phyloP scores from a whole-genome alignment of 2,113 vertebrate species.

The Melanocharis versteri region DNA sequence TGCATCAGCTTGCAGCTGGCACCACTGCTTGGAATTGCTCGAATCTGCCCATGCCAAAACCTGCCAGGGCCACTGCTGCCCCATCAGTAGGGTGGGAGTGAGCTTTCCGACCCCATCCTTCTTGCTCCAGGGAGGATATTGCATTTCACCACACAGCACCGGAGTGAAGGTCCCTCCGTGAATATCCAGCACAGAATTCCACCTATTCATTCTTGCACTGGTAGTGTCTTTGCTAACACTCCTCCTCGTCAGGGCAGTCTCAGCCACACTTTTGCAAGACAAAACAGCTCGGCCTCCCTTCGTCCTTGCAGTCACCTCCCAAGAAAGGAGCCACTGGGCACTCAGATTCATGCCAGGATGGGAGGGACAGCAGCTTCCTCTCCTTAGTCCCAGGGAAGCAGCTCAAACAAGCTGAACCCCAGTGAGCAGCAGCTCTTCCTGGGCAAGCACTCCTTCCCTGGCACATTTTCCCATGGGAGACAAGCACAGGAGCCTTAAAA shows the following conservation, averaged over 20 bases:
- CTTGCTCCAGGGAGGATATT: background rate
- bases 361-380: background rate
- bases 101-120: background rate
- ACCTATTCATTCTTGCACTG: background rate
- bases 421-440: background rate
- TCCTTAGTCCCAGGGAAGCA: background rate
- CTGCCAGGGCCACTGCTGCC: background rate
- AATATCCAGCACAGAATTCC: background rate
- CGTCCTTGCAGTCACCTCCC: background rate
- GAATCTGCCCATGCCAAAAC: background rate
- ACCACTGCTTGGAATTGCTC: accelerated
- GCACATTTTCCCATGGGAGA: background rate
- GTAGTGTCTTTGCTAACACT: background rate
- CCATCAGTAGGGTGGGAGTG: background rate
- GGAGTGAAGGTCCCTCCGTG: accelerated
- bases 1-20: accelerated
- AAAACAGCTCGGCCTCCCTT: background rate
- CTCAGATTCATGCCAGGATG: background rate
- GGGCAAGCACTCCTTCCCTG: background rate
- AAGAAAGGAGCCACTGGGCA: background rate
- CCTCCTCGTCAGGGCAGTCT: background rate
- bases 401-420: background rate
- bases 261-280: background rate
- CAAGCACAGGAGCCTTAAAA: constrained; percentile 39
- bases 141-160: background rate